phyloP scores from a whole-genome alignment of 1,140 invertebrate genomes.

The Phenacoccus solenopsis region DNA sequence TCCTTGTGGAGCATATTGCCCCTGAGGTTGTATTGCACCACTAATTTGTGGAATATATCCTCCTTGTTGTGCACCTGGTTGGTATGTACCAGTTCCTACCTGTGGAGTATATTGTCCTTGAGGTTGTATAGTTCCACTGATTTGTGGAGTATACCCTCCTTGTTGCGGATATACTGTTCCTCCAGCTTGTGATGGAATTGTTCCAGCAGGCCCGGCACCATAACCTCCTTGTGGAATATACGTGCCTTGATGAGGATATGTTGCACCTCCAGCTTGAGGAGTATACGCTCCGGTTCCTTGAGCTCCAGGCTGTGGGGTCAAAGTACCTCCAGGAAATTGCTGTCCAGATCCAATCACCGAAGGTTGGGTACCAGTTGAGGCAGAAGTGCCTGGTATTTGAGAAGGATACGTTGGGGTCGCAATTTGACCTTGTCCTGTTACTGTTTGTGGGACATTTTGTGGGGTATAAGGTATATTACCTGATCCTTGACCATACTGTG shows the following conservation, averaged over 20 bases:
- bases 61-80: conserved; percentile 13
- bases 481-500: neutral
- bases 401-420: no score
- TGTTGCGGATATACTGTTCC: neutral
- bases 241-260: neutral
- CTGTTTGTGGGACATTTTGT: no score
- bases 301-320: neutral
- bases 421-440: no score
- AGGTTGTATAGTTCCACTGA: neutral
- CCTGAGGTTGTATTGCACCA: neutral
- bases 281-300: neutral
- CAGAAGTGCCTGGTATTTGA: no score
- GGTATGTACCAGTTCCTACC: conserved; percentile 20
- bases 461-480: neutral
- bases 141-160: neutral
- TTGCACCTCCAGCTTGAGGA: neutral
- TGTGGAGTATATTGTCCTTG: neutral
- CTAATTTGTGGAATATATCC: conserved; percentile 3
- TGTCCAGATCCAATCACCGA: no score
- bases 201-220: neutral
- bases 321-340: neutral
- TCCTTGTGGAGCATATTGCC: conserved; percentile 22
- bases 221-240: neutral
- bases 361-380: no score
- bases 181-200: neutral